A percentile compares a stretch with the other conserved stretches of the same genome.
Evolutionary conservation across 2,888 invertebrate genomes (phyloP).

Genomic region (Rapana venosa): DNA sequence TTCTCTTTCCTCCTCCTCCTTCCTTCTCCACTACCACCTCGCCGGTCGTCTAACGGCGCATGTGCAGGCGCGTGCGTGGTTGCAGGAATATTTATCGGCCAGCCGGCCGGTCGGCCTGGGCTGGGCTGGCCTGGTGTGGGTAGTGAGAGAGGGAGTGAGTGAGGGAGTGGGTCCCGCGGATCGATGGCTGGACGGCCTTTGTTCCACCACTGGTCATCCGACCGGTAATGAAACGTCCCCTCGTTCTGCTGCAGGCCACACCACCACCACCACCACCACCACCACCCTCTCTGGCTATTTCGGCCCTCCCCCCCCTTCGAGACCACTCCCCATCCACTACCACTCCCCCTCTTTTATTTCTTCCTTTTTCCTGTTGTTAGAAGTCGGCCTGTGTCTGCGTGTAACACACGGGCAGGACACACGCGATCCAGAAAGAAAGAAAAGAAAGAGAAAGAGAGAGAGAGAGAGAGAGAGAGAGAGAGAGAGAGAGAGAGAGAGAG

Average conservation of each 20-base stretch:
- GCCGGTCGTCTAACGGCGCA: not conserved
- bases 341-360: too few species aligned
- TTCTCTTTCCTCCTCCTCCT: too few species aligned
- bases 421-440: not conserved
- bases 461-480: not conserved
- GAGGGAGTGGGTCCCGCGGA: too few species aligned
- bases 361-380: too few species aligned
- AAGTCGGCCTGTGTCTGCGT: too few species aligned
- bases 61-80: slow-evolving; percentile 12
- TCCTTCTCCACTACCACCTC: not conserved
- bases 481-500: not conserved
- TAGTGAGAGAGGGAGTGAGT: too few species aligned
- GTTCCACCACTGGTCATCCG: slow-evolving; percentile 5
- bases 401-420: too few species aligned
- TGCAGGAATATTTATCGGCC: not conserved
- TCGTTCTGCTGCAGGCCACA: not conserved
- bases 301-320: not conserved
- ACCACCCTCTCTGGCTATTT: not conserved
- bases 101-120: not conserved
- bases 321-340: too few species aligned
- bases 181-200: not conserved
- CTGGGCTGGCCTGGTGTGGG: not conserved
- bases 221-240: not conserved
- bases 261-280: too few species aligned
- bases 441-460: not conserved